Evolutionary conservation across 2,797 vertebrate genomes (phyloP), one percentile per base, ranked within the genome.

Genomic region (Sciurus vulgaris): DNA sequence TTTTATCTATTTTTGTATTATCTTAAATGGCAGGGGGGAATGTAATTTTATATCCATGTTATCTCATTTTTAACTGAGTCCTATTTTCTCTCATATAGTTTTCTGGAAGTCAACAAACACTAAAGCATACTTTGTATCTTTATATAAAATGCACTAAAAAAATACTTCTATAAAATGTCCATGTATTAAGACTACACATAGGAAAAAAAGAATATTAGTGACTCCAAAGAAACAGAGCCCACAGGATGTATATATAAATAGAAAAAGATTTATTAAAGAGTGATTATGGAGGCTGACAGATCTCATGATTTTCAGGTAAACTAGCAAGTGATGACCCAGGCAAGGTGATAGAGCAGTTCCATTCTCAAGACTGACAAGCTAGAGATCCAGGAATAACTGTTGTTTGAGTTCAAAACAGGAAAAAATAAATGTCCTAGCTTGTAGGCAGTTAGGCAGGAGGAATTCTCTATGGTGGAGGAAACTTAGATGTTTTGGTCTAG

Each of bases 81-180:
- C 18, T 30, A 63, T 83, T 88, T 93, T 70, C 20, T 72, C 51
- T 92, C 24, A 56, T 2, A 63, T 2, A 49, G 44, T 38, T 91
- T 77, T 87, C 93, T 86, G 65, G 87, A 90, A 83, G 56, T 59
- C 70, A 93, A 35, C 76, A 51, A 82, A 20, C 86, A 83, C 54
- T 78, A 4, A 70, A 59, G 13, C 41, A 72, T 65, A 81, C 15
- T 49, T 7, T 38, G 24, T 49, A 47, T 47, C 14, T 26, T 76
- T 49, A 76, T 33, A 47, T 49, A 70, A 70, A 70, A 70, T 38
- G 47, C 44, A 76, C 4, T 72, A 77, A 84, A 82, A 65, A 49
- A 65, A 49, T 65, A 86, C 38, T 74, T 69, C 86, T 1, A 41
- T 82, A 94, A 86, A 77, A 93, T 30, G 22, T 77, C 56, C 30